Percentiles rank a stretch among this genome's conserved stretches.
Evolutionary conservation across 2,888 invertebrate species (phyloP).

Genomic region (Andricus curvator): DNA sequence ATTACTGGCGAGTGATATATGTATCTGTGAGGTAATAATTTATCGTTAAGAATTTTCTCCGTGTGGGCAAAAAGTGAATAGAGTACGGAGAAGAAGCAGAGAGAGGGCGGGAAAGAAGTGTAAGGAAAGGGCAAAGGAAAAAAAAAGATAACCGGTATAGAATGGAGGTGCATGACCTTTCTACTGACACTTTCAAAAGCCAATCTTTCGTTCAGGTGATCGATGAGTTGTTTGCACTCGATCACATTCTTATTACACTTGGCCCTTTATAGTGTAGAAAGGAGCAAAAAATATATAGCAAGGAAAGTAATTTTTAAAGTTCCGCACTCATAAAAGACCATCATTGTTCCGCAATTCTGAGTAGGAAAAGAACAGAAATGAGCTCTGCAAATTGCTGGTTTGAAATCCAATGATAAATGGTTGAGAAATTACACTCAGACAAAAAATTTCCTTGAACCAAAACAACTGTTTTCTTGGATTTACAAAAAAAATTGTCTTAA

Average conservation of each 20-base stretch:
- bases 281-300: background rate
- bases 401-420: background rate
- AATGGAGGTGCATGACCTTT: constrained; percentile 33
- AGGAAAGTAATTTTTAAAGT: constrained; percentile 22
- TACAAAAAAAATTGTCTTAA: no score
- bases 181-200: constrained; percentile 39
- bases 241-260: constrained; percentile 40
- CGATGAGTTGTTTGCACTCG: constrained; percentile 37
- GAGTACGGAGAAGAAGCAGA: constrained; percentile 23
- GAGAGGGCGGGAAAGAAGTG: constrained; percentile 14
- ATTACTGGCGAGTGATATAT: constrained; percentile 31
- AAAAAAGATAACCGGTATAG: constrained; percentile 32
- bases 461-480: no score
- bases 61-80: constrained; percentile 32
- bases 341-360: constrained; percentile 1
- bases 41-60: constrained; percentile 35
- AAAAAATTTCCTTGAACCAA: no score
- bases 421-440: background rate
- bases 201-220: constrained; percentile 33
- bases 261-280: constrained; percentile 24
- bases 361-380: background rate
- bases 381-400: background rate
- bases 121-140: constrained; percentile 18
- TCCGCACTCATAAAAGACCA: constrained; percentile 10
- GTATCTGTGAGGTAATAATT: constrained; percentile 17